Evolutionary conservation across 2,888 invertebrate genomes (phyloP).

Genomic region (Tenthredo distinguenda): DNA sequence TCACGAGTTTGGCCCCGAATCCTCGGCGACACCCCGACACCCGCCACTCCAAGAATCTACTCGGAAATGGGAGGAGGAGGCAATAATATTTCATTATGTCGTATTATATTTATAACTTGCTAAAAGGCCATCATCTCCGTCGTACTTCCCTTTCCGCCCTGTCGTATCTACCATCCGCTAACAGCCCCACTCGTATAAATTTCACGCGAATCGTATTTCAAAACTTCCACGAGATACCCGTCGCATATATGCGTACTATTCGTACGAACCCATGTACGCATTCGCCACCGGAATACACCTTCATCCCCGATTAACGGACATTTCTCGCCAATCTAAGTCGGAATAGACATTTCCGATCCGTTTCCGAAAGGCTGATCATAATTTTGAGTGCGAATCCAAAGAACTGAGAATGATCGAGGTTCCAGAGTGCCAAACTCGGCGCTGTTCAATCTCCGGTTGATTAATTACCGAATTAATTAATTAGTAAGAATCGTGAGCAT

Average conservation of each 20-base stretch:
- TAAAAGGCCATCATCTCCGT: constrained; percentile 23
- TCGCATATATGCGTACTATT: too few relatives aligned
- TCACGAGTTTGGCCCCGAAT: not conserved
- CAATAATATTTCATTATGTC: constrained; percentile 46
- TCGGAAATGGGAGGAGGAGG: not conserved
- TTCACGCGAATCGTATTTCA: not conserved
- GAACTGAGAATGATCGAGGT: too few relatives aligned
- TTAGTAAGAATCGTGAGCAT: not conserved
- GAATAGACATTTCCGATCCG: too few relatives aligned
- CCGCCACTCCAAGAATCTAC: not conserved
- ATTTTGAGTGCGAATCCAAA: too few relatives aligned
- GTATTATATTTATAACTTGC: constrained; percentile 48
- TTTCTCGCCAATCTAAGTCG: too few relatives aligned
- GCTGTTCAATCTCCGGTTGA: too few relatives aligned
- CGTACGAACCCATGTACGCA: too few relatives aligned
- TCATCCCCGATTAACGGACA: too few relatives aligned
- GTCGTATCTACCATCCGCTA: not conserved
- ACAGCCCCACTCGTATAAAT: constrained; percentile 13
- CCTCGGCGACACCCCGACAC: not conserved
- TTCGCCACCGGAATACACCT: too few relatives aligned
- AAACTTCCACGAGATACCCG: not conserved
- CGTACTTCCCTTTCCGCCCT: not conserved
- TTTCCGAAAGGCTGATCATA: too few relatives aligned
- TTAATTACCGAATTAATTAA: not conserved
- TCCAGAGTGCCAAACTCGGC: too few relatives aligned